Conservation (phyloP, 2,797 vertebrate genomes). For the Sebastes nivosus region DNA sequence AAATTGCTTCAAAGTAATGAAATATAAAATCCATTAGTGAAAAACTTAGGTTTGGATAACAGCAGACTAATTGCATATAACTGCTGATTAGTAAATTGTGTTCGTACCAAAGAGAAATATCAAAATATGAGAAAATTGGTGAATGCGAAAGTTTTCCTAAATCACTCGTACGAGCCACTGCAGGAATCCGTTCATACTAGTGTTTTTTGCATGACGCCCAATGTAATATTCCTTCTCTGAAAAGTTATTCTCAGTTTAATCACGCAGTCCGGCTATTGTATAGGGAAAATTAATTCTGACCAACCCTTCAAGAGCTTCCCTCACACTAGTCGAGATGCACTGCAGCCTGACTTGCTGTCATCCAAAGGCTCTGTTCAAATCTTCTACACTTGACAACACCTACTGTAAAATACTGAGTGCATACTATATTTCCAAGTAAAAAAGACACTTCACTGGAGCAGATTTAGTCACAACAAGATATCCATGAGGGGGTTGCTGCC, state of each 20-base stretch:
- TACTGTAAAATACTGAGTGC: constrained; percentile 9
- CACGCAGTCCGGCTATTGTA: neutral
- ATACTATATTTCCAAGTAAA: constrained; percentile 6
- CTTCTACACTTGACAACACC: constrained; percentile 22
- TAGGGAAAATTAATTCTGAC: neutral
- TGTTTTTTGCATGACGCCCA: neutral
- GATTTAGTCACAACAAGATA: constrained; percentile 27
- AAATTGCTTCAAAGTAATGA: too few species aligned
- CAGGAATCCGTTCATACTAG: neutral
- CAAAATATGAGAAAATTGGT: too few species aligned
- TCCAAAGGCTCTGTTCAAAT: constrained; percentile 12
- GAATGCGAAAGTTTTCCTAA: too few species aligned
- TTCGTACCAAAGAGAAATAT: too few species aligned
- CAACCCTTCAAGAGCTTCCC: neutral
- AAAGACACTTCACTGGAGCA: constrained; percentile 21
- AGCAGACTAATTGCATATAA: too few species aligned
- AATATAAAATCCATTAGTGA: too few species aligned
- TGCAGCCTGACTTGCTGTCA: constrained; percentile 29
- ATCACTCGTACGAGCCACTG: neutral
- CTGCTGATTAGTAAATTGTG: too few species aligned
- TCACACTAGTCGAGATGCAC: neutral
- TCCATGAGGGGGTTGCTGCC: constrained; percentile 2
- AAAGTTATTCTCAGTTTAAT: neutral
- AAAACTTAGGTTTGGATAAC: too few species aligned
- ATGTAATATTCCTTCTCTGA: neutral